Evolutionary conservation across 2,888 invertebrate species (phyloP).

Genomic region (Trichogramma dendrolimi): DNA sequence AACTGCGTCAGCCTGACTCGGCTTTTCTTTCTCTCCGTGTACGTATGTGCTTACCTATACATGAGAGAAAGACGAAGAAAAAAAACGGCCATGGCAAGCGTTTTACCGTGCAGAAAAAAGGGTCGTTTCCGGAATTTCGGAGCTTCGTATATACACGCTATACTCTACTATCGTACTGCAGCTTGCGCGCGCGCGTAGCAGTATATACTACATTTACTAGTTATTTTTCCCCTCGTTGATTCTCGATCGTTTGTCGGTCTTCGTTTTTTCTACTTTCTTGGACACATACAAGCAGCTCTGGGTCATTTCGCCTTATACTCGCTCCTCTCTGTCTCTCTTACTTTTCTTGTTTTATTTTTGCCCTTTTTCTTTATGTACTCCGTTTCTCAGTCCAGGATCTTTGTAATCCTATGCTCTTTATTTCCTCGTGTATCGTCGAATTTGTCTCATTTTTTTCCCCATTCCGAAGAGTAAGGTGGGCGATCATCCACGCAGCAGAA

Average conservation of each 20-base stretch:
- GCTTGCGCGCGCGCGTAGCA: background rate
- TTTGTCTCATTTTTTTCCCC: conserved; percentile 1
- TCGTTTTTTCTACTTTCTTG: conserved; percentile 28
- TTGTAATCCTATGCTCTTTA: background rate
- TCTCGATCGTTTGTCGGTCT: conserved; percentile 33
- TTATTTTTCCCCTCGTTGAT: conserved; percentile 34
- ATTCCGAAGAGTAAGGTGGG: background rate
- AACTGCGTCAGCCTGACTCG: conserved; percentile 8
- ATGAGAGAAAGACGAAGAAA: background rate
- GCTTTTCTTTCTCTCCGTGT: background rate
- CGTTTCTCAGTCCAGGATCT: conserved; percentile 3
- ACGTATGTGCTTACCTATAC: background rate
- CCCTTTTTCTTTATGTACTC: background rate
- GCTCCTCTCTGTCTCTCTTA: conserved; percentile 11
- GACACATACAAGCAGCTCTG: conserved; percentile 29
- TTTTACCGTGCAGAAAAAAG: conserved; percentile 22
- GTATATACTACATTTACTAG: conserved; percentile 15
- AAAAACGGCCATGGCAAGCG: background rate
- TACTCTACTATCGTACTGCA: too few relatives aligned
- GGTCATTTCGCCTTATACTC: conserved; percentile 12
- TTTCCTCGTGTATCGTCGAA: conserved; percentile 3
- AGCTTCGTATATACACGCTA: conserved; percentile 10
- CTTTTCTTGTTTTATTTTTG: conserved; percentile 5
- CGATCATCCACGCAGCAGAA: too few relatives aligned
- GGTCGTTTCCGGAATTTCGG: conserved; percentile 29